Conservation (phyloP, 2,797 vertebrate genomes). For the Cirrhinus mrigala region DNA sequence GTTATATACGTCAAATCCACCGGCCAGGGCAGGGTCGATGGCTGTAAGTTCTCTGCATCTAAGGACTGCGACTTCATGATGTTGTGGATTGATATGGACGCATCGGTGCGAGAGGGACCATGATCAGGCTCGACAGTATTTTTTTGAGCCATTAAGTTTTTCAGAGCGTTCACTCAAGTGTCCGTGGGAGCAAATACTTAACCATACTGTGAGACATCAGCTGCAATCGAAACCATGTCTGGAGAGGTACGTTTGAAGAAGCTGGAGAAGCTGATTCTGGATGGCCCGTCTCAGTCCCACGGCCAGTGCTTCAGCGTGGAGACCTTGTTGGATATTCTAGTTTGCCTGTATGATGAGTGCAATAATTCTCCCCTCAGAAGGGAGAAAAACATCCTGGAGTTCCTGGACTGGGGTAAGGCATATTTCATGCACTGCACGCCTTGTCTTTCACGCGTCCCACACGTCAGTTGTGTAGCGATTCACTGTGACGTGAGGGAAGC, state of each 20-base stretch:
- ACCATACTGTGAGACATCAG: constrained; percentile 25
- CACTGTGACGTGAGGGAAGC: neutral
- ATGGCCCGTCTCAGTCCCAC: constrained; percentile 88
- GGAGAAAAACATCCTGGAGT: constrained; percentile 96
- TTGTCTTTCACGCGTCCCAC: constrained; percentile 31
- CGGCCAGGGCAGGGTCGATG: constrained; percentile 71
- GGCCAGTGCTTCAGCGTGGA: constrained; percentile 95
- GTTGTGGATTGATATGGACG: constrained; percentile 66
- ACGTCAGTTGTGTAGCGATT: neutral
- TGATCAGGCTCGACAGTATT: constrained; percentile 66
- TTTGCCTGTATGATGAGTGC: constrained; percentile 98
- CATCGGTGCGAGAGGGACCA: constrained; percentile 60
- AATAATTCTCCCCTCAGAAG: constrained; percentile 93
- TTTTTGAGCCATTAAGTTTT: constrained; percentile 61
- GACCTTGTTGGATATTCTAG: constrained; percentile 94
- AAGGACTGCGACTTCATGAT: constrained; percentile 62
- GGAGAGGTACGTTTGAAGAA: constrained; percentile 98
- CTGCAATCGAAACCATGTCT: constrained; percentile 81
- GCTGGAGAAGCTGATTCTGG: constrained; percentile 96
- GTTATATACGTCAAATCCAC: constrained; percentile 64
- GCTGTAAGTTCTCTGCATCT: constrained; percentile 63
- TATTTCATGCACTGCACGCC: constrained; percentile 1
- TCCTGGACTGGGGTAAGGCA: constrained; percentile 96
- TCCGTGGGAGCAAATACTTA: constrained; percentile 43
- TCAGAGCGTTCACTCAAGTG: constrained; percentile 67